These are phyloP conservation scores for Chaenodraco wilsoni DNA, from an alignment of 2,797 vertebrate species.

Conservation along the genomic window DNA sequence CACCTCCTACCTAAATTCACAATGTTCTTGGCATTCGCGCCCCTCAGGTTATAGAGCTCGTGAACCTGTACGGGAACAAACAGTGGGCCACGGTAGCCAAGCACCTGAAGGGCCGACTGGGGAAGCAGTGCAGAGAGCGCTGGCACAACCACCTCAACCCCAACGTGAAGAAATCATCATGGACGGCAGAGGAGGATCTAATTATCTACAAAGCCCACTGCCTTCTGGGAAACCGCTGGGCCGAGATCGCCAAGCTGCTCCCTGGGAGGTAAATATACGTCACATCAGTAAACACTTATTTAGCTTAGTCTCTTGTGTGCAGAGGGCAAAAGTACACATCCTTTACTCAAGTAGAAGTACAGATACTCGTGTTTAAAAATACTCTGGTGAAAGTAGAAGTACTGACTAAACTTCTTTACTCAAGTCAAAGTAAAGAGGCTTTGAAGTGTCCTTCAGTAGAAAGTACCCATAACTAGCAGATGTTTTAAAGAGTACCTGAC, in stretches of 20 bases:
- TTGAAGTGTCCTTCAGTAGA: too few relatives aligned
- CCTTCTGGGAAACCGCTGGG: slow-evolving; percentile 96
- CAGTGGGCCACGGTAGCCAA: slow-evolving; percentile 97
- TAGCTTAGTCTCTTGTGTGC: too few relatives aligned
- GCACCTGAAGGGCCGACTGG: slow-evolving; percentile 94
- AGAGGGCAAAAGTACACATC: too few relatives aligned
- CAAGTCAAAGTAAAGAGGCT: too few relatives aligned
- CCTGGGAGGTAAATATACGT: slow-evolving; percentile 89
- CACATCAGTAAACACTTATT: too few relatives aligned
- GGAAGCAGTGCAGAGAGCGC: slow-evolving; percentile 97
- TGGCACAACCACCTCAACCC: slow-evolving; percentile 99
- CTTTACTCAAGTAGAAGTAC: too few relatives aligned
- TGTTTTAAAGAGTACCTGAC: too few relatives aligned
- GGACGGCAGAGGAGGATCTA: slow-evolving; percentile 96
- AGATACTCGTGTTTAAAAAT: too few relatives aligned
- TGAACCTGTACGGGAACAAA: slow-evolving; percentile 94
- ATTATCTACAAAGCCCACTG: slow-evolving; percentile 96
- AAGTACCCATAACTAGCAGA: too few relatives aligned
- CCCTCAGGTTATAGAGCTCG: slow-evolving; percentile 93
- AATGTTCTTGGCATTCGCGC: not conserved
- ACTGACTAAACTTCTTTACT: too few relatives aligned
- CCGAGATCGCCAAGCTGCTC: slow-evolving; percentile 96
- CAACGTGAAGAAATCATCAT: slow-evolving; percentile 96
- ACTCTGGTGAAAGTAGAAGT: too few relatives aligned
- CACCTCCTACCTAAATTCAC: too few relatives aligned